Evolutionary conservation across 2,888 invertebrate species (phyloP).

Genomic region (Germaria angustata): DNA sequence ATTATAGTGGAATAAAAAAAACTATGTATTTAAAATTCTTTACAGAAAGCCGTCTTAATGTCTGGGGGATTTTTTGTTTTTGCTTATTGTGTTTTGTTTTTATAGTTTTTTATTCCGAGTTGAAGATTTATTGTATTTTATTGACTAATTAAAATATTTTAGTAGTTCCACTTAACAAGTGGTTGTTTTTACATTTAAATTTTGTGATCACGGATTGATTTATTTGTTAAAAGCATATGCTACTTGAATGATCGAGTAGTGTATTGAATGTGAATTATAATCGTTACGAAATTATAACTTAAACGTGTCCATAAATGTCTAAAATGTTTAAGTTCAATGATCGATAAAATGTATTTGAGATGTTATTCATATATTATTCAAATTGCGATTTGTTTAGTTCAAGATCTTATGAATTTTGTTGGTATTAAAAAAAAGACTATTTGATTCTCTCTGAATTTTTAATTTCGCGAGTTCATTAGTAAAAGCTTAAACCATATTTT

Average conservation of each 20-base stretch:
- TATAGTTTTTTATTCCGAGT: background rate
- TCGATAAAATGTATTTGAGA: background rate
- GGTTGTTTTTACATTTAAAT: background rate
- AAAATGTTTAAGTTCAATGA: background rate
- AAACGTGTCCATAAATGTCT: no score
- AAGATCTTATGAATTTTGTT: no score
- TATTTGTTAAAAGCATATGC: background rate
- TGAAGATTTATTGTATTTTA: conserved; percentile 42
- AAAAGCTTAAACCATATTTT: no score
- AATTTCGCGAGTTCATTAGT: no score
- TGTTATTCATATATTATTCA: no score
- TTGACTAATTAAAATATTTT: conserved; percentile 43
- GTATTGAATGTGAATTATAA: background rate
- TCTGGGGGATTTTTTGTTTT: conserved; percentile 60
- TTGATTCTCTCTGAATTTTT: no score
- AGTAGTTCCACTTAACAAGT: conserved; percentile 22
- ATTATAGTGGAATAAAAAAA: background rate
- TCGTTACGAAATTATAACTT: background rate
- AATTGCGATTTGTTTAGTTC: no score
- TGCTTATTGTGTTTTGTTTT: background rate
- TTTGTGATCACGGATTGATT: conserved; percentile 1
- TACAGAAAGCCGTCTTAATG: conserved; percentile 41
- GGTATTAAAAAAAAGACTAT: no score
- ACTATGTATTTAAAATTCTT: conserved; percentile 41
- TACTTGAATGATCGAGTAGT: background rate